These are phyloP conservation scores for Perca flavescens DNA, from an alignment of 2,113 vertebrate species.

Conservation along the genomic window DNA sequence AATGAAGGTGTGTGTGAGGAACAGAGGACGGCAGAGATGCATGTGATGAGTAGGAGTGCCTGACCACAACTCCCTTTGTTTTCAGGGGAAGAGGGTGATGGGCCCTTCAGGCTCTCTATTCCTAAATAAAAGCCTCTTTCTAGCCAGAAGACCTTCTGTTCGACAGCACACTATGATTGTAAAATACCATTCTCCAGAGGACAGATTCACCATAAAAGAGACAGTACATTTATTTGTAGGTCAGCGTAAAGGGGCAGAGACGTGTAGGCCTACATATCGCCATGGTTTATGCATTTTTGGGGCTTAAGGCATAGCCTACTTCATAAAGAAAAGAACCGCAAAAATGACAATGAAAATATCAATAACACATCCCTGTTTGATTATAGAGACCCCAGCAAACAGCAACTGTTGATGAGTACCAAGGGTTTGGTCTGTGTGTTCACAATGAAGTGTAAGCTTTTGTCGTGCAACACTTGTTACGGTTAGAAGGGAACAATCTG, in stretches of 20 bases:
- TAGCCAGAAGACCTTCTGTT: slow-evolving; percentile 51
- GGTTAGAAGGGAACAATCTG: not conserved
- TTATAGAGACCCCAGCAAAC: not conserved
- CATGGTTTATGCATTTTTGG: not conserved
- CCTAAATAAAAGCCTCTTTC: slow-evolving; percentile 42
- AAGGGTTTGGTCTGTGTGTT: not conserved
- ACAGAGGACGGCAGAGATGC: slow-evolving; percentile 34
- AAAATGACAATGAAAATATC: slow-evolving; percentile 14
- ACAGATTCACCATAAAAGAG: not conserved
- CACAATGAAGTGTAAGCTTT: not conserved
- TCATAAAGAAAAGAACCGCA: not conserved
- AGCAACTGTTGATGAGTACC: not conserved
- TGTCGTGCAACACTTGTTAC: not conserved
- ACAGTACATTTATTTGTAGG: slow-evolving; percentile 7
- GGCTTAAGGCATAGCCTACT: not conserved
- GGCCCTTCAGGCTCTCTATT: slow-evolving; percentile 28
- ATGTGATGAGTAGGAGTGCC: slow-evolving; percentile 56
- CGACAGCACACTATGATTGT: slow-evolving; percentile 1
- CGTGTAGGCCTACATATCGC: not conserved
- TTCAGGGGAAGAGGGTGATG: slow-evolving; percentile 40
- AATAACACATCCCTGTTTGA: not conserved
- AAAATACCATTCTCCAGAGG: slow-evolving; percentile 26
- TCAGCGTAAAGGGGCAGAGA: not conserved
- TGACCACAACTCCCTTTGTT: slow-evolving; percentile 59
- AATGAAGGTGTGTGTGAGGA: slow-evolving; percentile 50